Evolutionary conservation across 2,797 vertebrate genomes (phyloP).

Genomic region (Harpagifer antarcticus): DNA sequence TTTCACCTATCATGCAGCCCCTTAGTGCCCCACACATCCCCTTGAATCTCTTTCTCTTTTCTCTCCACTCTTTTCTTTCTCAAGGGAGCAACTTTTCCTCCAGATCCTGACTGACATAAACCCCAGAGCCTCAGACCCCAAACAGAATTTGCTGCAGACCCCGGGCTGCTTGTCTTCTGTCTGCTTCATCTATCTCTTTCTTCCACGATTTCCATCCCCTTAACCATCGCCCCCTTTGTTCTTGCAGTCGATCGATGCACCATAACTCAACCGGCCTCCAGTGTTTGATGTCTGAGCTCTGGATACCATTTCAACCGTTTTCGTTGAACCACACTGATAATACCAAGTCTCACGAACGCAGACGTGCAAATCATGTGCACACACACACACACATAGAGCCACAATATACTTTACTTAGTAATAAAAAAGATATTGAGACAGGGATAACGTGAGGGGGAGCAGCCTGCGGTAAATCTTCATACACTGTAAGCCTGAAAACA

Average conservation of each 20-base stretch:
- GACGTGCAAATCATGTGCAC: conserved; percentile 51
- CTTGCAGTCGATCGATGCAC: conserved; percentile 74
- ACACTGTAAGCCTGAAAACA: conserved; percentile 10
- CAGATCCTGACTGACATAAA: conserved; percentile 77
- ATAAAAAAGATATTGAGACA: conserved; percentile 38
- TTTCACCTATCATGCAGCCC: conserved; percentile 83
- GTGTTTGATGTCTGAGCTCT: conserved; percentile 82
- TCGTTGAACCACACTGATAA: conserved; percentile 69
- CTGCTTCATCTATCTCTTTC: conserved; percentile 80
- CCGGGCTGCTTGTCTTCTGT: conserved; percentile 70
- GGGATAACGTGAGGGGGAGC: conserved; percentile 24
- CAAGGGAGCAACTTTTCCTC: conserved; percentile 78
- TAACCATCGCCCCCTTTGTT: conserved; percentile 76
- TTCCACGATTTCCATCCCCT: conserved; percentile 70
- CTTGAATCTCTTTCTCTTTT: conserved; percentile 67
- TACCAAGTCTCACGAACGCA: conserved; percentile 62
- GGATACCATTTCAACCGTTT: conserved; percentile 80
- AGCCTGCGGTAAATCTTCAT: conserved; percentile 8
- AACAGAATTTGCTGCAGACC: conserved; percentile 72
- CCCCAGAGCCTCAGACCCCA: conserved; percentile 71
- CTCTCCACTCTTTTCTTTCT: conserved; percentile 57
- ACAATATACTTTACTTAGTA: conserved; percentile 19
- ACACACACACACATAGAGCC: conserved; percentile 19
- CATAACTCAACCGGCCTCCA: conserved; percentile 80
- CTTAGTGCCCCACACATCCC: conserved; percentile 71